Percentiles rank a stretch among this genome's conserved stretches.
Conservation (phyloP, 2,888 invertebrate species). For the Germaria angustata region DNA sequence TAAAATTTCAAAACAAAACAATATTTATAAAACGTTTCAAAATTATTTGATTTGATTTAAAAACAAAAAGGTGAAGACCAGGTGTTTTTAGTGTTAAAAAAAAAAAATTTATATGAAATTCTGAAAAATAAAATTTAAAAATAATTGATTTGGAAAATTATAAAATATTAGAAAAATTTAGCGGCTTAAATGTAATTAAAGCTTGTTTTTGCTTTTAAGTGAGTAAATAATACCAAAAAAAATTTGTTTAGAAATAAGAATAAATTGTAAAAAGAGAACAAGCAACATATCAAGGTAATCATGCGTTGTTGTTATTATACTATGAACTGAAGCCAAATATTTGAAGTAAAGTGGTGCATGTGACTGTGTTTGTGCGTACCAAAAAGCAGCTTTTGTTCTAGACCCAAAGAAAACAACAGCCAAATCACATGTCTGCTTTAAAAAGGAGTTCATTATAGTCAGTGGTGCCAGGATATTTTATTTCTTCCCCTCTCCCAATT, state of each 20-base stretch:
- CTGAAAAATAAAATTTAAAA: slow-evolving; percentile 25
- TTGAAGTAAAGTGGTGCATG: neutral
- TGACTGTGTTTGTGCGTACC: neutral
- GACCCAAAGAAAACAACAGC: neutral
- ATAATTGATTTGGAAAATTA: slow-evolving; percentile 42
- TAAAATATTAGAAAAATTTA: neutral
- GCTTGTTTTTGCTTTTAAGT: neutral
- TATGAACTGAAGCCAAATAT: slow-evolving; percentile 1
- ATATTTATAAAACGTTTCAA: slow-evolving; percentile 34
- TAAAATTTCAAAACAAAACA: slow-evolving; percentile 43
- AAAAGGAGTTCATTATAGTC: slow-evolving; percentile 33
- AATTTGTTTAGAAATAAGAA: slow-evolving; percentile 26
- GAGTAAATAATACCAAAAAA: neutral
- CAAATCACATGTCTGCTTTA: neutral
- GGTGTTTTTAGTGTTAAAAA: neutral
- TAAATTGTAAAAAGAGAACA: slow-evolving; percentile 10
- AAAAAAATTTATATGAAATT: slow-evolving; percentile 8
- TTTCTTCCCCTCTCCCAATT: no score
- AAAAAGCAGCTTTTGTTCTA: slow-evolving; percentile 19
- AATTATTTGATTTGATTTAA: slow-evolving; percentile 22
- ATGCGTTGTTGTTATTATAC: slow-evolving; percentile 51
- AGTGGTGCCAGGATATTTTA: no score
- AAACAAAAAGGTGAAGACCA: slow-evolving; percentile 9
- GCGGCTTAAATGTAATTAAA: neutral
- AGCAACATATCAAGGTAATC: slow-evolving; percentile 58